Evolutionary conservation across 2,797 vertebrate species (phyloP).

Genomic region (Leptatherina wallacei): DNA sequence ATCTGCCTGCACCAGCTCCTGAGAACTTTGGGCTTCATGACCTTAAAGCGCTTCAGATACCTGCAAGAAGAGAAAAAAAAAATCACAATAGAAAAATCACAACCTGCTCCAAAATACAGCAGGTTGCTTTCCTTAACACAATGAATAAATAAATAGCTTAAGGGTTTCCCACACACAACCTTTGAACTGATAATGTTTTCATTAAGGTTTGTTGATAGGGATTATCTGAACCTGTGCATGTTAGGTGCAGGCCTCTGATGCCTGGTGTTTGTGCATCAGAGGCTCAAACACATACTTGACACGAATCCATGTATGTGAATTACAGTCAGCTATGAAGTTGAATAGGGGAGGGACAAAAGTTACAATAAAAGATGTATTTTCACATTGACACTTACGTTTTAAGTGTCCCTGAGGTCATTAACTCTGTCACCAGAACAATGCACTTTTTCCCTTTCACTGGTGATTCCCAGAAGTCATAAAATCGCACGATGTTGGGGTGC

Average conservation of each 20-base stretch:
- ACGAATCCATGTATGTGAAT: background rate
- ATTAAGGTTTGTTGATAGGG: background rate
- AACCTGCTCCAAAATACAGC: background rate
- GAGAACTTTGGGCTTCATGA: conserved; percentile 98
- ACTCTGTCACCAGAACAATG: conserved; percentile 96
- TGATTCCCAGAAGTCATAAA: conserved; percentile 99
- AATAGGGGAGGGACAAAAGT: background rate
- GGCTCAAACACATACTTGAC: too few relatives aligned
- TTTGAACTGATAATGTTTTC: conserved; percentile 11
- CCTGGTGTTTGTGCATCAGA: too few relatives aligned
- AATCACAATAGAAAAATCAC: background rate
- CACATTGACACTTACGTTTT: conserved; percentile 90
- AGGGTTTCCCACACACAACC: background rate
- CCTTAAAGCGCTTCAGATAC: conserved; percentile 98
- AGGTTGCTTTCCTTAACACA: conserved; percentile 2
- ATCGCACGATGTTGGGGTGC: conserved; percentile 98
- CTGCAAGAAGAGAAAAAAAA: conserved; percentile 71
- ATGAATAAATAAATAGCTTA: background rate
- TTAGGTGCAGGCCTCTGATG: too few relatives aligned
- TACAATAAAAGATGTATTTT: background rate
- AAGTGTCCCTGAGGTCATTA: conserved; percentile 98
- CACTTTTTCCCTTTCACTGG: conserved; percentile 94
- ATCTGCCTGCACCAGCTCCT: conserved; percentile 99
- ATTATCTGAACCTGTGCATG: too few relatives aligned
- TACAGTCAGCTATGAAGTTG: background rate